Evolutionary conservation across 1,140 invertebrate genomes (phyloP).

Genomic region (Planococcus citri): DNA sequence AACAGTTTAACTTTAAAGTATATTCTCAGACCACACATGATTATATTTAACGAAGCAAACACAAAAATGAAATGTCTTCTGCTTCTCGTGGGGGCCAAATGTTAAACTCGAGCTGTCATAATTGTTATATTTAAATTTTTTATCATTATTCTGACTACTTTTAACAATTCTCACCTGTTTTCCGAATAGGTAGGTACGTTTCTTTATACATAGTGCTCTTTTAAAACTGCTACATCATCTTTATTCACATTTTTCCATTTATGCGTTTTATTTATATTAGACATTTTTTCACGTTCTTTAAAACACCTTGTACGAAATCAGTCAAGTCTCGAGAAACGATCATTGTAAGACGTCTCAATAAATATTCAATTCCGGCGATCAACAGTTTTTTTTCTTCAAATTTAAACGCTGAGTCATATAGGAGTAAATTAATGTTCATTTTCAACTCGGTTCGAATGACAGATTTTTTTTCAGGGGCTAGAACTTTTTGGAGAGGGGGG

Average conservation of each 20-base stretch:
- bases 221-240: conserved; percentile 7
- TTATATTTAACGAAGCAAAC: conserved; percentile 3
- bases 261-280: background rate
- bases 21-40: background rate
- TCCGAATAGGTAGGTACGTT: background rate
- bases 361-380: background rate
- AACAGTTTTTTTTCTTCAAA: background rate
- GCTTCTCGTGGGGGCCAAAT: conserved; percentile 11
- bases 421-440: background rate
- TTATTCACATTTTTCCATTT: background rate
- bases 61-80: background rate
- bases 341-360: background rate
- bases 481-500: too few relatives aligned
- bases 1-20: too few relatives aligned
- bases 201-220: background rate
- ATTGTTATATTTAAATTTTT: conserved; percentile 20
- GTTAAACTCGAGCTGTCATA: conserved; percentile 14
- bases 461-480: too few relatives aligned
- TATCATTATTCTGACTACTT: conserved; percentile 13
- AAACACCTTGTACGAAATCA: background rate
- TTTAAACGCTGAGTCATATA: background rate
- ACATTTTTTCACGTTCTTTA: background rate
- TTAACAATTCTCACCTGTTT: conserved; percentile 19
- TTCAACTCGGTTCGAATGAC: too few relatives aligned
- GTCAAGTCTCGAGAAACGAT: too few relatives aligned